These are phyloP conservation scores for Acropora yongei DNA, from an alignment of 64 coral and sea anemone genomes.

Conservation along the genomic window DNA sequence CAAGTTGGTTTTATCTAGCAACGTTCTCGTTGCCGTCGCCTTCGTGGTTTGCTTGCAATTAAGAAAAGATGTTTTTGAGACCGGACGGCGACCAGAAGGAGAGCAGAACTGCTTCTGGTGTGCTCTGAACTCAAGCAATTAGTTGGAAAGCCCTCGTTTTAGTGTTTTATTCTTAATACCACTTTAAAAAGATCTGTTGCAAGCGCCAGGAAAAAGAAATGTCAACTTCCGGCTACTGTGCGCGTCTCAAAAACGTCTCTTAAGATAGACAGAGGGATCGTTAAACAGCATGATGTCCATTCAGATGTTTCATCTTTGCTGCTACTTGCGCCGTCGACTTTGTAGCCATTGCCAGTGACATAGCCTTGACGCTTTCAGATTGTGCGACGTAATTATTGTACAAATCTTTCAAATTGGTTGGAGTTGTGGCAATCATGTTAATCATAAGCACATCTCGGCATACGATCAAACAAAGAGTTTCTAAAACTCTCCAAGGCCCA, in stretches of 20 bases:
- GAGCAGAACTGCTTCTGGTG: neutral
- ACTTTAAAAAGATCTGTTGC: neutral
- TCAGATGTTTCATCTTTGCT: slow-evolving; percentile 41
- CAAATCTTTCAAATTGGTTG: neutral
- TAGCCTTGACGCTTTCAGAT: slow-evolving; percentile 10
- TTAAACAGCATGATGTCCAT: neutral
- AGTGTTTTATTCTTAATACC: too few species aligned
- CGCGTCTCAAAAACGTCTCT: too few species aligned
- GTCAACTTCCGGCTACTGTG: neutral
- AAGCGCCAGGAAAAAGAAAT: slow-evolving; percentile 1
- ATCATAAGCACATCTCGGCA: neutral
- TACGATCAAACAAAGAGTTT: slow-evolving; percentile 20
- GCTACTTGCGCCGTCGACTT: slow-evolving; percentile 34
- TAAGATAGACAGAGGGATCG: neutral
- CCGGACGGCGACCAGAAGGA: slow-evolving; percentile 18
- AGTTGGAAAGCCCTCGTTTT: neutral
- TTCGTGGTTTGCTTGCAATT: neutral
- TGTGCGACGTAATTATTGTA: neutral
- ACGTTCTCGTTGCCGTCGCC: neutral
- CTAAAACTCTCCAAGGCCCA: slow-evolving; percentile 37
- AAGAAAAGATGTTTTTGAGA: neutral
- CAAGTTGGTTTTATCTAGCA: neutral
- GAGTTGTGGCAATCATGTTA: slow-evolving; percentile 4
- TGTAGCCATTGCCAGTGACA: slow-evolving; percentile 3
- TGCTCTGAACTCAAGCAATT: too few species aligned